These are phyloP conservation scores for Steinernema carpocapsae DNA, from an alignment of 2,888 invertebrate species.

Conservation along the genomic window DNA sequence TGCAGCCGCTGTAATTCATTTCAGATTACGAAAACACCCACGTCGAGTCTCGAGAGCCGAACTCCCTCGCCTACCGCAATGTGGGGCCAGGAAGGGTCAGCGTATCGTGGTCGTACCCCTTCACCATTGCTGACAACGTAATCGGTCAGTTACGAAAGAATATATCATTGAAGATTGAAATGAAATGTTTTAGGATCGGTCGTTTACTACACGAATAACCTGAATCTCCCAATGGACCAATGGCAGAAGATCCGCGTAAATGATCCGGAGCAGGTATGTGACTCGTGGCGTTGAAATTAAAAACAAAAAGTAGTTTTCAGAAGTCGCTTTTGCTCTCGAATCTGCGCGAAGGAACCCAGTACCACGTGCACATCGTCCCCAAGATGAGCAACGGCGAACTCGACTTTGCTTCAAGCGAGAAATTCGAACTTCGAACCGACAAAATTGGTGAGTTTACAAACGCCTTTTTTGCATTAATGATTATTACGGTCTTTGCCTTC, in stretches of 20 bases:
- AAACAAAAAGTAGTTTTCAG: constrained; percentile 42
- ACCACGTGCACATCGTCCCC: constrained; percentile 63
- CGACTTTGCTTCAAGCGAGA: constrained; percentile 52
- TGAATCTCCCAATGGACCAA: constrained; percentile 51
- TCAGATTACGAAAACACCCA: constrained; percentile 19
- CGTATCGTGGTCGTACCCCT: constrained; percentile 60
- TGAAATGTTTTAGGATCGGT: constrained; percentile 48
- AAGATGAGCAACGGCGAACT: constrained; percentile 50
- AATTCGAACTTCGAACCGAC: constrained; percentile 60
- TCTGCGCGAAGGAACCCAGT: constrained; percentile 54
- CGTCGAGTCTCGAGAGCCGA: constrained; percentile 47
- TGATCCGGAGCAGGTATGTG: constrained; percentile 53
- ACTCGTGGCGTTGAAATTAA: constrained; percentile 22
- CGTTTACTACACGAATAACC: constrained; percentile 56
- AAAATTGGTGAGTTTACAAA: constrained; percentile 32
- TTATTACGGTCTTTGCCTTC: not conserved
- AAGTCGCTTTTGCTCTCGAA: constrained; percentile 53
- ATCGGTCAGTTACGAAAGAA: constrained; percentile 46
- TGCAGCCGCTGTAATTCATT: not conserved
- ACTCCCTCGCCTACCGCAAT: constrained; percentile 59
- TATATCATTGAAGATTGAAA: not conserved
- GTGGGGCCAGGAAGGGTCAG: constrained; percentile 58
- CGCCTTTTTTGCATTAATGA: not conserved
- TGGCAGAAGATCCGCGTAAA: constrained; percentile 54
- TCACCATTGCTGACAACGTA: constrained; percentile 52